These are phyloP conservation scores for Lasioglossum calceatum DNA, from an alignment of 2,888 invertebrate species.

Conservation along the genomic window DNA sequence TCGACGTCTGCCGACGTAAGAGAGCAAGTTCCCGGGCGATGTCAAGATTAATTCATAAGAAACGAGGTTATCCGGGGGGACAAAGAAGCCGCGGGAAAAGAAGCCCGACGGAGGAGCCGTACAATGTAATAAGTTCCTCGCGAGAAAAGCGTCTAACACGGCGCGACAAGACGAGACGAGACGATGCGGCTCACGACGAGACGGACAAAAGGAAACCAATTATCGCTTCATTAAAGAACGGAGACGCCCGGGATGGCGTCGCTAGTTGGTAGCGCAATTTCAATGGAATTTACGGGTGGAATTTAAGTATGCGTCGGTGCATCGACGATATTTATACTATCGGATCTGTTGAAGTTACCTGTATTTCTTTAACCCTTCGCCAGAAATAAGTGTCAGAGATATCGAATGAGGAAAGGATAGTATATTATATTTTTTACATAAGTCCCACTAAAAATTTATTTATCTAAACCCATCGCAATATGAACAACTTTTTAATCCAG, in stretches of 20 bases:
- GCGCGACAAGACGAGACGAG: conserved; percentile 20
- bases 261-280: not conserved
- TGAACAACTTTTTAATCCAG: no score
- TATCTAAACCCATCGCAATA: no score
- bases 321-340: not conserved
- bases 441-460: no score
- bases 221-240: conserved; percentile 36
- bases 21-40: conserved; percentile 28
- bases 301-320: not conserved
- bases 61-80: conserved; percentile 47
- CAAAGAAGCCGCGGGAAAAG: conserved; percentile 42
- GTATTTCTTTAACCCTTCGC: no score
- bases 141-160: conserved; percentile 29
- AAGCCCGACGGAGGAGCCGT: conserved; percentile 25
- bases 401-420: no score
- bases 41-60: conserved; percentile 53
- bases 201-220: conserved; percentile 41
- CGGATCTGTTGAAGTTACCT: no score
- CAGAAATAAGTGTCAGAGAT: no score
- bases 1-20: conserved; percentile 22
- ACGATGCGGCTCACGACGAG: conserved; percentile 4
- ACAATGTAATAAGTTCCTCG: conserved; percentile 38
- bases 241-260: not conserved
- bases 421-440: no score
- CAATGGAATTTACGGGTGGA: not conserved